Conservation (phyloP, 2,888 invertebrate genomes). For the Plebejus argus region DNA sequence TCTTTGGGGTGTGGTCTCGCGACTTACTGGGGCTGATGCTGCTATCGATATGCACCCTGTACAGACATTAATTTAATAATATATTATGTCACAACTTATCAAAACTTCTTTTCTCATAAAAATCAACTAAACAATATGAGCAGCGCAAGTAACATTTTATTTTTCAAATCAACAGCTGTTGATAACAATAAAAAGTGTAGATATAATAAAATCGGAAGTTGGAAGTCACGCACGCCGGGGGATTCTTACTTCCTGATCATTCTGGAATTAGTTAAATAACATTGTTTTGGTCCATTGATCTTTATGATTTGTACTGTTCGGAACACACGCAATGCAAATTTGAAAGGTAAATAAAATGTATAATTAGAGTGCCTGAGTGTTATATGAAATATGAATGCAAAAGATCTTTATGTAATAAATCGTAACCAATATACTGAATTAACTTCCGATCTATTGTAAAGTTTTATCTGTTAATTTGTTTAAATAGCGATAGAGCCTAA, state of each 20-base stretch:
- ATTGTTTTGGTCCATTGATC: conserved; percentile 34
- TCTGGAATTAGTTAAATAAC: conserved; percentile 35
- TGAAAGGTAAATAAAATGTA: conserved; percentile 7
- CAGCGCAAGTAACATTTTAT: not conserved
- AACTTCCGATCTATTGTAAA: not conserved
- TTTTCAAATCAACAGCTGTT: conserved; percentile 13
- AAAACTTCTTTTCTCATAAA: not conserved
- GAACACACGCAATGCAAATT: conserved; percentile 24
- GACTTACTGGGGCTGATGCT: conserved; percentile 56
- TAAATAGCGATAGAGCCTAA: too few species aligned
- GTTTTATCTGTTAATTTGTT: not conserved
- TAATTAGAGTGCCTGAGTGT: conserved; percentile 1
- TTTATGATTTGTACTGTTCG: conserved; percentile 27
- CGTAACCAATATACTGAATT: not conserved
- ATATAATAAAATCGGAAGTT: conserved; percentile 36
- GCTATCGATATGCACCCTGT: conserved; percentile 58
- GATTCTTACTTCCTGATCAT: conserved; percentile 37
- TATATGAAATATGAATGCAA: not conserved
- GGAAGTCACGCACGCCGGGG: conserved; percentile 28
- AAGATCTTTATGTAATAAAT: not conserved
- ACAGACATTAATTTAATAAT: conserved; percentile 36
- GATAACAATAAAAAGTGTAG: conserved; percentile 9
- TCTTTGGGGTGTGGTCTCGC: conserved; percentile 51
- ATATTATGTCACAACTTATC: not conserved
- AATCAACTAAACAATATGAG: not conserved